Evolutionary conservation across 2,113 vertebrate genomes (phyloP).

Genomic region (Brachypteracias leptosomus): DNA sequence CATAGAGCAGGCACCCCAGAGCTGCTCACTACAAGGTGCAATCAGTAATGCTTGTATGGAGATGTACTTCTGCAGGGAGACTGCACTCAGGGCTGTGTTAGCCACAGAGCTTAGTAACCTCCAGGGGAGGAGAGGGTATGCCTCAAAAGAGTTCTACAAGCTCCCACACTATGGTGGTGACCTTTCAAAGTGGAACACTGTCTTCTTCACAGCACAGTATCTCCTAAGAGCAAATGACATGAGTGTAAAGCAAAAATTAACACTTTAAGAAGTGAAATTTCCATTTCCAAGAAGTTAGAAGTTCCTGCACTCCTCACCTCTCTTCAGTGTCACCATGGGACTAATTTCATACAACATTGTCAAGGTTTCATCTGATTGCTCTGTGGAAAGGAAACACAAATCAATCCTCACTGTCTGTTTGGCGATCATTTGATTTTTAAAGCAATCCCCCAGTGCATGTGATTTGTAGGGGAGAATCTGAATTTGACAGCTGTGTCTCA

Average conservation of each 20-base stretch:
- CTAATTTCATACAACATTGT: not conserved
- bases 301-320: not conserved
- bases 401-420: not conserved
- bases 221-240: not conserved
- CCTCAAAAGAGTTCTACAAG: fast-evolving
- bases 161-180: not conserved
- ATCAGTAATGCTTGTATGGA: not conserved
- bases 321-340: not conserved
- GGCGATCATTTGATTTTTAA: not conserved
- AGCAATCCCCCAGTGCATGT: not conserved
- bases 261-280: conserved; percentile 3
- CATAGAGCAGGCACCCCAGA: not conserved
- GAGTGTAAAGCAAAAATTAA: not conserved
- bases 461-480: not conserved
- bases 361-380: not conserved
- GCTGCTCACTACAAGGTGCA: not conserved
- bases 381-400: not conserved
- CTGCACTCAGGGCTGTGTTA: too few species aligned
- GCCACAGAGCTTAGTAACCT: not conserved
- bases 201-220: not conserved
- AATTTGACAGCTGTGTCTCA: not conserved
- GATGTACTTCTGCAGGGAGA: not conserved
- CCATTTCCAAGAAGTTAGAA: conserved; percentile 13
- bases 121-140: fast-evolving
- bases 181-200: not conserved